These are phyloP conservation scores for Apodemia mormo DNA, from an alignment of 2,888 invertebrate species.

Conservation along the genomic window DNA sequence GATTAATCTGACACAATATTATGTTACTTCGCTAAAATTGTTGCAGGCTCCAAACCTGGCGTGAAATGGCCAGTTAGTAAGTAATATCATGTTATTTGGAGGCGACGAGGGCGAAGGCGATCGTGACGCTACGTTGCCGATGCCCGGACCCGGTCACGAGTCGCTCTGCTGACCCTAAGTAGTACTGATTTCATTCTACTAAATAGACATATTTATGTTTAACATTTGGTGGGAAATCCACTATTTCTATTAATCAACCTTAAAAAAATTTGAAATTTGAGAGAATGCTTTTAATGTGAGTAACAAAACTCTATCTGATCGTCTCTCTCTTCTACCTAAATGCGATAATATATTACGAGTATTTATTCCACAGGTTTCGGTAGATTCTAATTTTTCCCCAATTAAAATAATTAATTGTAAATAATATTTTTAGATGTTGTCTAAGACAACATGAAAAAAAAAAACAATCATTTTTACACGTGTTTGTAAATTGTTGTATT, in stretches of 20 bases:
- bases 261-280: too few species aligned
- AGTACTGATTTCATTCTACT: conserved; percentile 49
- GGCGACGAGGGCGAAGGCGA: conserved; percentile 65
- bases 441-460: too few species aligned
- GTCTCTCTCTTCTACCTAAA: too few species aligned
- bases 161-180: conserved; percentile 69
- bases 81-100: conserved; percentile 77
- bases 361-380: too few species aligned
- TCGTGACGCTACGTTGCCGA: conserved; percentile 62
- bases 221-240: conserved; percentile 25
- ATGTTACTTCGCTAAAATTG: conserved; percentile 48
- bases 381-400: too few species aligned
- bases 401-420: too few species aligned
- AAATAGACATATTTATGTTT: conserved; percentile 40
- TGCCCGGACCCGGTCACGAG: conserved; percentile 70
- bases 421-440: too few species aligned
- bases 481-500: too few species aligned
- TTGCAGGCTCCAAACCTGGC: conserved; percentile 58
- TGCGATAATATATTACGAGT: too few species aligned
- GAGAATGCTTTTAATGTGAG: too few species aligned
- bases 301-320: too few species aligned
- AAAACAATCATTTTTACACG: too few species aligned
- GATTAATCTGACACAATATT: conserved; percentile 47
- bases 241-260: not conserved
- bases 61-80: conserved; percentile 79